Evolutionary conservation across 2,888 invertebrate species (phyloP), one percentile per base, ranked within the genome.

Genomic region (Drosophila greeni): DNA sequence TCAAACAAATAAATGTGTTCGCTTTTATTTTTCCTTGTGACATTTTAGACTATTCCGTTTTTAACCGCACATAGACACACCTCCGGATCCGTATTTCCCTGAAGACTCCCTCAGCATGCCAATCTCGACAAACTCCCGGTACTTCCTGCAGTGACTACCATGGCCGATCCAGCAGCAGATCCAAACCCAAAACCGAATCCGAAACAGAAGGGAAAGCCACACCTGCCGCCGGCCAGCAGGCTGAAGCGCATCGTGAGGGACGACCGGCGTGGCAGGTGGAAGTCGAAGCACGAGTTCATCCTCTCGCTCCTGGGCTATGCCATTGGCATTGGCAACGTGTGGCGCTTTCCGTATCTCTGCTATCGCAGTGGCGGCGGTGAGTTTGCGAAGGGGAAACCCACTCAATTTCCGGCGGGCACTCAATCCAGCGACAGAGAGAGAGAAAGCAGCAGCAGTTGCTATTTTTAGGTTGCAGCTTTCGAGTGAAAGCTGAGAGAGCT

Each of bases 341-440:
- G 95, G 95, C 91, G 95, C 71, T 96, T 96, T 88, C 96, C 96
- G 0, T 96, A 95, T 86, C 89, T 95, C 59, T 95, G 95, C 85
- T 95, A 95, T 87, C 92, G 94, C 83, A 95, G 95, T 88, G 95
- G 95, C 16, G 95, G 95, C 87, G 95, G 95, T 87, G 75, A 83
- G 86, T 78, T 14, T 24, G 7, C 11, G 24, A 12, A 1, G 40
- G 40, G 9, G 11, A 5, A 18, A 11, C 3, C 20, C 49, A 47
- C 42, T 31, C 40, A 7, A 42, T 16, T 42, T 42, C 24, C 40
- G 40, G 24, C 34, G 6, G 20, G 8, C 29, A 45, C 29, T 20
- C 37, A n/a, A 11, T 9, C 16, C 31, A 49, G 29, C 40, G 62
- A 70, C 20, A 20, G 70, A 77, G 31, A 11, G 11, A 67, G 70